Base-by-base conservation (phyloP, 2,888 invertebrate genomes). In the Cantharis rufa region DNA sequence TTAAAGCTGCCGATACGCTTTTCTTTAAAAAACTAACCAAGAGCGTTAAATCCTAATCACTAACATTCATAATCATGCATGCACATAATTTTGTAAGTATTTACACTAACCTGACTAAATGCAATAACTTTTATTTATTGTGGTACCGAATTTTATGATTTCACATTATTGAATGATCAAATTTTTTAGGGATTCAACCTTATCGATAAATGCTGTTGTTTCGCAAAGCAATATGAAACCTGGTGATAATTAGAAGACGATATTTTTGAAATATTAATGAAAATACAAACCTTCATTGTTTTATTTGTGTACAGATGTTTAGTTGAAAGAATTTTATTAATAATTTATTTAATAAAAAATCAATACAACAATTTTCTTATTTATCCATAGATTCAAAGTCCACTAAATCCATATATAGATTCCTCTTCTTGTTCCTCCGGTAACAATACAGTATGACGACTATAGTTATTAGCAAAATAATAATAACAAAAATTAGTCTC, bases 1-100 rank as follows among this genome's bases (percentile, higher is more conserved):
- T 78, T 48, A 21, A 64, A 24, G 32, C 75, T 16, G 75, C 75
- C 15, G 78, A 78, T 72, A 13, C 62, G 72, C 72, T 71, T 72
- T 28, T 32, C 21, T 62, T 78, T 24, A 78, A 72, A 72, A 72
- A 64, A 18, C 75, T 78, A 75, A 75, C 72, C 66, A 62, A 18
- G 16, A 70, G 66, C 21, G 28, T 72, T 62, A 71, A 48, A 24
- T n/a, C 48, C 24, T 71, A 75, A 70, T 18, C 32, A 72, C 68
- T 75, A 77, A 77, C 70, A 62, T 48, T 73, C 48, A 15, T 16
- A 48, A 48, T 63, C 64, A 66, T 66, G 64, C 64, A 66, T 66
- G 64, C n/a, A n/a, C 10, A 16, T 69, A 32, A 16, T 27, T 11
- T 18, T 70, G 74, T 74, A 74, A 74, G 74, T 74, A 74, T 63